Percentiles rank a stretch among this genome's conserved stretches.
Conservation (phyloP, 2,113 vertebrate genomes). For the Melierax canorus region DNA sequence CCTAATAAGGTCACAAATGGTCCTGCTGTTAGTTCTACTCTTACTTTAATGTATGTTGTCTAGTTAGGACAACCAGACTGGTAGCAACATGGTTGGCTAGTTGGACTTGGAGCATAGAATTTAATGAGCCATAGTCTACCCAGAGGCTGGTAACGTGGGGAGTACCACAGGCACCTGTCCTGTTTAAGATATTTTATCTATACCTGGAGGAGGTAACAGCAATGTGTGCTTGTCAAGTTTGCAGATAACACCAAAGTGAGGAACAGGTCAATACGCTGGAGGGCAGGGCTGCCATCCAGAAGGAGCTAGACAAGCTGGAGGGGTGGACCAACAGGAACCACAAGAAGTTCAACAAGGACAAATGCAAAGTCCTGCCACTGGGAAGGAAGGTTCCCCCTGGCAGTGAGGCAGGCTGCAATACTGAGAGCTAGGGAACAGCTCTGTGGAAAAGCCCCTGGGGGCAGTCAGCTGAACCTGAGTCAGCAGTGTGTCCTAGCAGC, state of each 20-base stretch:
- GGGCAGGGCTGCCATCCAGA: not conserved
- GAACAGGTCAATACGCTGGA: not conserved
- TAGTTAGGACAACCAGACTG: not conserved
- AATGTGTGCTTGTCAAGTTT: not conserved
- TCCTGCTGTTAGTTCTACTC: not conserved
- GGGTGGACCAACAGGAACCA: not conserved
- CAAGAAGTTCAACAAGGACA: not conserved
- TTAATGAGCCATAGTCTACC: not conserved
- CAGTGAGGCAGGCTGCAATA: not conserved
- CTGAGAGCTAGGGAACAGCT: not conserved
- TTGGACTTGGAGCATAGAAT: not conserved
- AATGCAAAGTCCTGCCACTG: not conserved
- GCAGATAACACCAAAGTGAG: not conserved
- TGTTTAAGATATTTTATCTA: not conserved
- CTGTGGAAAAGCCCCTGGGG: not conserved
- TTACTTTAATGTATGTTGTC: not conserved
- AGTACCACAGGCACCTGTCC: not conserved
- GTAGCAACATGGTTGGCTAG: not conserved
- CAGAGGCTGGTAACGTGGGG: fast-evolving
- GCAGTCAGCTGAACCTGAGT: not conserved
- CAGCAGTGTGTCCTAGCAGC: not conserved
- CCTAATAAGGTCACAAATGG: not conserved
- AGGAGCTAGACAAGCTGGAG: not conserved
- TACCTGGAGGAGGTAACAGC: not conserved
- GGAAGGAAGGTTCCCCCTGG: not conserved